Evolutionary conservation across 2,797 vertebrate genomes (phyloP), one percentile per base, ranked within the genome.

Genomic region (Rhodeus uyekii): DNA sequence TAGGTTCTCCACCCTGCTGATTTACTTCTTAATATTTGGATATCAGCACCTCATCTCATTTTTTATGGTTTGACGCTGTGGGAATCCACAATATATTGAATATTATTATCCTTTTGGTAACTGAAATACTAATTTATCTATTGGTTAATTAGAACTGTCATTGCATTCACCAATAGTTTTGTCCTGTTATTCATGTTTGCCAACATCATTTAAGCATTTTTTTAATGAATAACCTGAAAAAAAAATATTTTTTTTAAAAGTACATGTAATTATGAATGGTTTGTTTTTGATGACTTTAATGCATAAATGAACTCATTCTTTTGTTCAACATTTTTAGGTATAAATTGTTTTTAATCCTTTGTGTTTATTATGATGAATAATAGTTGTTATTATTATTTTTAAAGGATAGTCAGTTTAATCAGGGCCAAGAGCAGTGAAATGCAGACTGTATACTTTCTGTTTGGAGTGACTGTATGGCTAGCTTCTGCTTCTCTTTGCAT

Each of bases 401-500:
- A 69, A 48, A 76, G 53, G 8, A 29, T 46, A 64, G 19, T 29
- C 8, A 63, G 63, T 32, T 50, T 18, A 50, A 81, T 24, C 19
- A 8, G 55, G 69, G 50, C 34, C 58, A 72, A 80, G 60, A 50
- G n/a, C n/a, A n/a, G n/a, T n/a, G n/a, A n/a, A n/a, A 36, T 74
- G n/a, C 72, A 48, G 61, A 77, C 72, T 76, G 34, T 78, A 78
- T 46, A 46, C 81, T 67, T 77, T 83, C 72, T n/a, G 69, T 55
- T 72, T 76, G 60, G 75, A 81, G 36, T 71, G 72, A 84, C 83
- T 82, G 84, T 83, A 87, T 78, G 65, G 83, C 80, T 80, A 79
- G 84, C 82, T 74, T 83, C 74, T 76, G 85, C 83, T 83, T 65
- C 73, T 83, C 48, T 87, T 83, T 76, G 78, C 76, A 86, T 88